Conservation (phyloP, 1,140 invertebrate species). For the Chymomyza costata region DNA sequence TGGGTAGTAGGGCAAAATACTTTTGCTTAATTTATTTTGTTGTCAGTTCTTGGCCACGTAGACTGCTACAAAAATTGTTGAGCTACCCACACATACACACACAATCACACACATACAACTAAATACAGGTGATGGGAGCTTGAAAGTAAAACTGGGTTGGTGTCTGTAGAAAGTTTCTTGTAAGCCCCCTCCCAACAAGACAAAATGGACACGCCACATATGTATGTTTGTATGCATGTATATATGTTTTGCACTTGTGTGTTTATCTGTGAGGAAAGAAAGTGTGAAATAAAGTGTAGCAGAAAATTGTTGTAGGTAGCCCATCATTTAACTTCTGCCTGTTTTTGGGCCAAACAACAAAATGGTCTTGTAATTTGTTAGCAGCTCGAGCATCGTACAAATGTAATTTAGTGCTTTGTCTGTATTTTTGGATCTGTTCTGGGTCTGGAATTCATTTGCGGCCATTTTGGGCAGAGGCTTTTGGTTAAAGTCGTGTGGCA, state of each 20-base stretch:
- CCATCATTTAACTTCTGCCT: conserved; percentile 24
- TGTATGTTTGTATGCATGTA: conserved; percentile 25
- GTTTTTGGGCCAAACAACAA: conserved; percentile 32
- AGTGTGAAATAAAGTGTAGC: conserved; percentile 52
- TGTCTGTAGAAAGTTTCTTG: conserved; percentile 13
- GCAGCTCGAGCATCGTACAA: conserved; percentile 30
- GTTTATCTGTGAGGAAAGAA: conserved; percentile 16
- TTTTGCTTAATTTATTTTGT: conserved; percentile 47
- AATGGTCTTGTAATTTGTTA: conserved; percentile 48
- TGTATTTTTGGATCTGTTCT: conserved; percentile 3
- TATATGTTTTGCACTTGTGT: not conserved
- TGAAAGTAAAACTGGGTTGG: conserved; percentile 46
- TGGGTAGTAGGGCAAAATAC: conserved; percentile 11
- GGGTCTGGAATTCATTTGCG: conserved; percentile 44
- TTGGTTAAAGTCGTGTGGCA: conserved; percentile 29
- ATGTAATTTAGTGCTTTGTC: conserved; percentile 45
- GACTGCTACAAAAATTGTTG: conserved; percentile 42
- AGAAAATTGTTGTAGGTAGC: conserved; percentile 40
- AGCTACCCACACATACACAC: conserved; percentile 30
- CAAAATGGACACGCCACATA: conserved; percentile 50
- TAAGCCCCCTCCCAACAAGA: conserved; percentile 39
- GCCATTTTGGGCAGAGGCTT: conserved; percentile 45
- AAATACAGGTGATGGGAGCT: conserved; percentile 10
- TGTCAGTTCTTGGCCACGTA: conserved; percentile 34
- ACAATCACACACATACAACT: conserved; percentile 1